phyloP scores from a whole-genome alignment of 1,140 invertebrate genomes.

The Drosophila nannoptera region DNA sequence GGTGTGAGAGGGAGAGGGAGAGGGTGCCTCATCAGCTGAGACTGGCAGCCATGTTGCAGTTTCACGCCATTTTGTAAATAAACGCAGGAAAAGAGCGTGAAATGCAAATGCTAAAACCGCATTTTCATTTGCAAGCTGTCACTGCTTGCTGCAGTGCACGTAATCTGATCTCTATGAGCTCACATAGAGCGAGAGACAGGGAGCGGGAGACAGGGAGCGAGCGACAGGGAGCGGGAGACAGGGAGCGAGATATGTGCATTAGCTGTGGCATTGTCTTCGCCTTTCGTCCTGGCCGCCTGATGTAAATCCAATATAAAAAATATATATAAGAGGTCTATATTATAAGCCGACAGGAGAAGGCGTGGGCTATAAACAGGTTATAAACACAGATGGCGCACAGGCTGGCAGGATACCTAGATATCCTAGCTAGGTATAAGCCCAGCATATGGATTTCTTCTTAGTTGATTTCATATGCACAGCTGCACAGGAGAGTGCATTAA shows the following conservation, averaged over 20 bases:
- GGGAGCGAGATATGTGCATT: conserved; percentile 27
- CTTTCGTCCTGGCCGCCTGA: conserved; percentile 14
- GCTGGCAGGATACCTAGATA: not conserved
- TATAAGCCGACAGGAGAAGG: conserved; percentile 12
- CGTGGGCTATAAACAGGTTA: conserved; percentile 11
- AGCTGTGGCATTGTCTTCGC: conserved; percentile 50
- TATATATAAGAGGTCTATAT: conserved; percentile 8
- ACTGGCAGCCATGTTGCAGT: conserved; percentile 70
- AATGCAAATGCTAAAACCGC: conserved; percentile 72
- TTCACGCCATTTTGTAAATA: conserved; percentile 66
- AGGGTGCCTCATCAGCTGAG: conserved; percentile 68
- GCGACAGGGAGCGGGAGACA: not conserved
- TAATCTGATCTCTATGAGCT: conserved; percentile 34
- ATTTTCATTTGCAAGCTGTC: conserved; percentile 69
- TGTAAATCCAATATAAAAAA: conserved; percentile 51
- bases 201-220: conserved; percentile 2
- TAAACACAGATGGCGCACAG: conserved; percentile 1
- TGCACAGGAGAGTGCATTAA: conserved; percentile 63
- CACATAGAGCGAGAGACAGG: conserved; percentile 3
- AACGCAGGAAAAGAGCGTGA: conserved; percentile 46
- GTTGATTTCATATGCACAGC: conserved; percentile 65
- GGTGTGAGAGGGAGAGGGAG: conserved; percentile 4
- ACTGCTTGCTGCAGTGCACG: conserved; percentile 35
- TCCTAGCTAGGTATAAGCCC: not conserved
- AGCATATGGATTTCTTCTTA: conserved; percentile 25